phyloP scores from a whole-genome alignment of 1,140 invertebrate genomes.

The Lucilia sericata region DNA sequence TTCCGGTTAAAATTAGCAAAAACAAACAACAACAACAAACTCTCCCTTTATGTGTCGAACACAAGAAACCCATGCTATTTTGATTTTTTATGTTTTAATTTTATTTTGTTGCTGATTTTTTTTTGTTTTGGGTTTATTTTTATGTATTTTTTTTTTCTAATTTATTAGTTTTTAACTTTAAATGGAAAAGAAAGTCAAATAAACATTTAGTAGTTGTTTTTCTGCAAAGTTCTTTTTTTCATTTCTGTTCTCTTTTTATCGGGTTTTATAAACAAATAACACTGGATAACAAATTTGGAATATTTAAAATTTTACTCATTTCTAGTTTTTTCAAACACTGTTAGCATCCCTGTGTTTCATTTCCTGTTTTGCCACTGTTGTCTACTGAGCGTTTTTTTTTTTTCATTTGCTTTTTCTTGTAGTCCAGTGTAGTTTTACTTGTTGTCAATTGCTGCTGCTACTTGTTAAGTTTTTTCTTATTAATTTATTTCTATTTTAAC shows the following conservation, averaged over 20 bases:
- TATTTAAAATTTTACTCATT: too few species aligned
- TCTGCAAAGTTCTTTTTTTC: background rate
- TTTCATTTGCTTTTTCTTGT: background rate
- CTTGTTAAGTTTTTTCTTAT: background rate
- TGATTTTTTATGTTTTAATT: background rate
- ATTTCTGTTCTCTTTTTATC: background rate
- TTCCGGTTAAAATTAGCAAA: constrained; percentile 28
- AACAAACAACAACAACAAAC: background rate
- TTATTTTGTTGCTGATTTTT: background rate
- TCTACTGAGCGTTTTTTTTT: too few species aligned
- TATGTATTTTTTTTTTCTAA: background rate
- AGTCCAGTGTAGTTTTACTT: background rate
- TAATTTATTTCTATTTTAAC: background rate
- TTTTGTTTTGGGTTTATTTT: background rate
- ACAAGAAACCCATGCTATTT: too few species aligned
- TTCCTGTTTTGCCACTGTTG: too few species aligned
- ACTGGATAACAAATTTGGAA: too few species aligned
- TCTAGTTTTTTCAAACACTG: too few species aligned
- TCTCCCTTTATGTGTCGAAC: constrained; percentile 1
- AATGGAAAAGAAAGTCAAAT: constrained; percentile 14
- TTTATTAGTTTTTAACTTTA: constrained; percentile 6
- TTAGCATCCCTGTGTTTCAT: too few species aligned
- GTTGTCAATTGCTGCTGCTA: background rate
- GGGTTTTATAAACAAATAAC: background rate
- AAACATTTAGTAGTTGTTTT: background rate